Percentiles rank a stretch among this genome's conserved stretches.
Conservation (phyloP, 92 coral and sea anemone species). For the Paragorgia papillata region DNA sequence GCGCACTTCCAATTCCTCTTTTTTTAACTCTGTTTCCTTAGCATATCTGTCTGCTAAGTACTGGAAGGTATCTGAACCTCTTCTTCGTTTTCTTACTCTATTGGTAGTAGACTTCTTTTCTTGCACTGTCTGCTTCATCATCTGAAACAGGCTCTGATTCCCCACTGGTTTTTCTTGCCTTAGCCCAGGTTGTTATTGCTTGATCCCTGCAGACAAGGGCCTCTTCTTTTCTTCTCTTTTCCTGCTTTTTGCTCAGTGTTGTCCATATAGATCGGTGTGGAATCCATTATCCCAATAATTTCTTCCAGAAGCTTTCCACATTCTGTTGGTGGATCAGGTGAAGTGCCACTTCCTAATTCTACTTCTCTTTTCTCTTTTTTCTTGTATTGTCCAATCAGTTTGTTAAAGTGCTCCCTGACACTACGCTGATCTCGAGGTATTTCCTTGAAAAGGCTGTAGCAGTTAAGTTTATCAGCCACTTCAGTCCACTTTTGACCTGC, state of each 20-base stretch:
- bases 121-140: conserved; percentile 50
- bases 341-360: conserved; percentile 62
- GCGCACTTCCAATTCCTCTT: conserved; percentile 62
- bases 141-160: conserved; percentile 41
- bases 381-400: conserved; percentile 64
- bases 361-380: conserved; percentile 56
- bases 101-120: conserved; percentile 46
- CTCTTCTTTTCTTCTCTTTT: conserved; percentile 70
- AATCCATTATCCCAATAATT: conserved; percentile 59
- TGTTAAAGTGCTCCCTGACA: conserved; percentile 70
- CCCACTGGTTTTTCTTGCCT: conserved; percentile 55
- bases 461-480: conserved; percentile 56
- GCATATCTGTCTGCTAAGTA: conserved; percentile 63
- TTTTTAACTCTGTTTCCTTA: conserved; percentile 56
- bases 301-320: conserved; percentile 60
- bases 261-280: conserved; percentile 54
- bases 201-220: conserved; percentile 63
- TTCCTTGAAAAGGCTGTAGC: conserved; percentile 48
- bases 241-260: conserved; percentile 46
- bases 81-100: conserved; percentile 64
- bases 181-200: conserved; percentile 68
- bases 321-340: conserved; percentile 69
- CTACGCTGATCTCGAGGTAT: conserved; percentile 65
- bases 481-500: conserved; percentile 68
- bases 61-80: conserved; percentile 63